Evolutionary conservation across 2,113 vertebrate species (phyloP), one percentile per base, ranked within the genome.

Genomic region (Anas platyrhynchos): DNA sequence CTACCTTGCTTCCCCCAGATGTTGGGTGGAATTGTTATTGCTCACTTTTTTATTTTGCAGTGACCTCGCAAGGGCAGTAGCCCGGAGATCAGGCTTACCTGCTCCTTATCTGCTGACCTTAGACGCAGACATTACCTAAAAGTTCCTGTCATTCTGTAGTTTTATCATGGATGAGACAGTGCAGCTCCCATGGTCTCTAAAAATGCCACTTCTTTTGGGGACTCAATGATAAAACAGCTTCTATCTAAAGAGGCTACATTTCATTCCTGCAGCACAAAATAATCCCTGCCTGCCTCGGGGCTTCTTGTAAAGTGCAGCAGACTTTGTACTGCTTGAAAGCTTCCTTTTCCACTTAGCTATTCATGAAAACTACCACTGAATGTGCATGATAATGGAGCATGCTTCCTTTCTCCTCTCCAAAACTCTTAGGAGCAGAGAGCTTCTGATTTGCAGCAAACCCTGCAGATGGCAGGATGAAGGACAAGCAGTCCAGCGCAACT

Each of bases 321-420:
- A 66, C 50, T 92, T 93, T 74, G 54, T 67, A 27, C 32, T 91
- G 62, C 66, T 89, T 87, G 54, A 81, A 77, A 90, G 50, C 17
- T 10, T 88, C 59, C 55, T 84, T 86, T 95, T 86, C 71, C 62
- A 66, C 86, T 92, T 92, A 55, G 73, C 69, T 82, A 23, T 36
- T 76, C 59, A 23, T 73, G 27, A 84, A 95, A 90, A 79, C 9
- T 36, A 58, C 69, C 80, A 27, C 54, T 63, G 41, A 79, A 79
- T 91, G 36, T 66, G 12, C 22, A 6, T 36, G 21, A 44, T 62
- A 58, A 79, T 27, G 58, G n/a, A 89, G 25, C 0, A 0, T 15
- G 22, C 71, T 93, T 68, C 0, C 0, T 71, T 80, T 50, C 46
- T 83, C 20, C 31, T 89, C 62, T 86, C 22, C 20, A 91, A 82